A percentile compares a stretch with the other conserved stretches of the same genome.
Evolutionary conservation across 2,113 vertebrate species (phyloP).

Genomic region (Pitta sordida): DNA sequence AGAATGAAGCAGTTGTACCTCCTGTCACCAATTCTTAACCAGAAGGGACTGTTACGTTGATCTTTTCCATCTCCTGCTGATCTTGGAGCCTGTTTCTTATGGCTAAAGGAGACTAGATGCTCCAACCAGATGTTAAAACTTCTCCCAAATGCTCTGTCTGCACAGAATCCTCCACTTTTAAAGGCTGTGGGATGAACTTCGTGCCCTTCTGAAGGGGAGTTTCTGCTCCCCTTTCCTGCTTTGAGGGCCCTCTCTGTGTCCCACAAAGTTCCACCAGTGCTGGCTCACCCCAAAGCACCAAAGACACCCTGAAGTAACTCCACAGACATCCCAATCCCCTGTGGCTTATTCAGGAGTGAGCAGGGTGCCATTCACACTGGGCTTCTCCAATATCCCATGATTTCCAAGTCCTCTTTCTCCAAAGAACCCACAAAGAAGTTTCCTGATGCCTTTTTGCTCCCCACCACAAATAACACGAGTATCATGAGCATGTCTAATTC

Average conservation of each 20-base stretch:
- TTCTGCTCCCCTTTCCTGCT: not conserved
- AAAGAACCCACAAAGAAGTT: not conserved
- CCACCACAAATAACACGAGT: not conserved
- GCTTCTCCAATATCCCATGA: not conserved
- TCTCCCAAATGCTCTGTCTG: not conserved
- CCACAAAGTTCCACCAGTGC: not conserved
- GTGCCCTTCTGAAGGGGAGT: too few relatives aligned
- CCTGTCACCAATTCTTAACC: not conserved
- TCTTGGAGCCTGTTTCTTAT: not conserved
- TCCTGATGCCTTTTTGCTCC: not conserved
- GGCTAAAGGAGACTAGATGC: not conserved
- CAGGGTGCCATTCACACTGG: not conserved
- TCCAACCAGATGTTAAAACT: not conserved
- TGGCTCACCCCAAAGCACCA: not conserved
- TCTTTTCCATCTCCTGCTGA: not conserved
- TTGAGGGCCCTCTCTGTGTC: not conserved
- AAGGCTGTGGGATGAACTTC: not conserved
- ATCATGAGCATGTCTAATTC: constrained; percentile 8
- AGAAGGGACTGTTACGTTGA: not conserved
- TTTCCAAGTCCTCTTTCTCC: not conserved
- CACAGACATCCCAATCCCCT: too few relatives aligned
- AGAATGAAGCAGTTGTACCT: not conserved
- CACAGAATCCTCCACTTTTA: not conserved
- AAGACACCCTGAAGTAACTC: too few relatives aligned
- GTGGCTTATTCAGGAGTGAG: not conserved